Base-by-base conservation (phyloP, 1,140 invertebrate genomes). In the Drosophila albomicans region DNA sequence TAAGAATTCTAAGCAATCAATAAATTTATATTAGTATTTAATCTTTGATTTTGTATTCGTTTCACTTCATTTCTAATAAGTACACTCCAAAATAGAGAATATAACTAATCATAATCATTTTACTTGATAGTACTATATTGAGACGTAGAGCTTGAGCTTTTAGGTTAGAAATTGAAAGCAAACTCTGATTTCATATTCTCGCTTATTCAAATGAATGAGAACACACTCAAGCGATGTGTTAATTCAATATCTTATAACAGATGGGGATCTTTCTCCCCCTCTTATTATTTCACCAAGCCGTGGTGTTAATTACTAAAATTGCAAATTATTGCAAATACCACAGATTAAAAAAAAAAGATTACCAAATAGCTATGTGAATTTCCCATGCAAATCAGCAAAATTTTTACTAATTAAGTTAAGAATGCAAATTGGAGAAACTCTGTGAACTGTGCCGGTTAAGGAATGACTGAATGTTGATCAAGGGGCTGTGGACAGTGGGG, bases 381-480 rank as follows among this genome's bases (percentile, higher is more conserved):
- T 84, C 77, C 68, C 81, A 80, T 80, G 61, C 38, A 52, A 80
- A 59, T 77, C 32, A 56, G 48, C 66, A 68, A 66, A 57, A 32
- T 35, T 65, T 35, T n/a, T 11, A 80, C 67, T 77, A 68, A 84
- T 84, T 77, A 80, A 35, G 13, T 10, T 46, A 57, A 46, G 71
- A 82, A 82, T 79, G 80, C 80, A 41, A 78, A 56, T 58, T 43
- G 45, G 30, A 52, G 11, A 61, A 68, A 38, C 65, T 56, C 48
- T 62, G 65, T 74, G 49, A 69, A 69, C 71, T 74, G 30, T 62
- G 58, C 48, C 64, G 64, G 48, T 54, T 52, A 51, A 58, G 41
- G 56, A 61, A 30, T 6, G 20, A 58, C 2, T 54, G 20, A 7
- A 20, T 43, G 38, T 35, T 38, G 43, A 45, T 28, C 16, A 45